Evolutionary conservation across 2,888 invertebrate species (phyloP).

Genomic region (Oxyscelio sp.): DNA sequence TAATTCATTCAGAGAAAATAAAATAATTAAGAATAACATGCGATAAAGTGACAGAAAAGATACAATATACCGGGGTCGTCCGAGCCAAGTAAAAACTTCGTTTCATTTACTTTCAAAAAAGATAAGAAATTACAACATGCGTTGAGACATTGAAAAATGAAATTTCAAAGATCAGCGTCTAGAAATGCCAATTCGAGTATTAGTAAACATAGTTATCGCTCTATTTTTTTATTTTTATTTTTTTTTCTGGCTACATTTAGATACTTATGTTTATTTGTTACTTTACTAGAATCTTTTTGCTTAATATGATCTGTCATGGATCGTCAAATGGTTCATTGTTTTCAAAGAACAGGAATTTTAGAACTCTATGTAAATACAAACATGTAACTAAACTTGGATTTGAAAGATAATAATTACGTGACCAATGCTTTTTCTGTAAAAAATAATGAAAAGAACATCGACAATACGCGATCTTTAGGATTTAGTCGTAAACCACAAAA

Average conservation of each 20-base stretch:
- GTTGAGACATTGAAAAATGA: too few relatives aligned
- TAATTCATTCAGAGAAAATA: slow-evolving; percentile 62
- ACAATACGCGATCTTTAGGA: slow-evolving; percentile 49
- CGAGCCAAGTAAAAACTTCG: slow-evolving; percentile 28
- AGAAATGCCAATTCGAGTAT: too few relatives aligned
- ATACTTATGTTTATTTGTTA: too few relatives aligned
- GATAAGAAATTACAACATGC: too few relatives aligned
- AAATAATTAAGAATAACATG: slow-evolving; percentile 12
- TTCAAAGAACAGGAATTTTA: slow-evolving; percentile 1
- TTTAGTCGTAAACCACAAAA: slow-evolving; percentile 27
- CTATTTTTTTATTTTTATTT: not conserved
- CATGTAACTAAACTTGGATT: slow-evolving; percentile 40
- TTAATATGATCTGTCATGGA: too few relatives aligned
- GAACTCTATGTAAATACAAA: slow-evolving; percentile 44
- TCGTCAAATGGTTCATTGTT: too few relatives aligned
- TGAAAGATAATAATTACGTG: slow-evolving; percentile 27
- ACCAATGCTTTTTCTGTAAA: slow-evolving; percentile 41
- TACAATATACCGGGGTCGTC: slow-evolving; percentile 57
- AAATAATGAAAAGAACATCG: slow-evolving; percentile 19
- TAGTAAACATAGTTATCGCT: too few relatives aligned
- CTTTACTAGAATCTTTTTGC: too few relatives aligned
- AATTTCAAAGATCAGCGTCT: too few relatives aligned
- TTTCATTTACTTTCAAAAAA: not conserved
- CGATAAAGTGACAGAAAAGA: slow-evolving; percentile 37
- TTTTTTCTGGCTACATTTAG: too few relatives aligned